These are phyloP conservation scores for Panulirus ornatus DNA, from an alignment of 1,140 invertebrate species.

Conservation along the genomic window DNA sequence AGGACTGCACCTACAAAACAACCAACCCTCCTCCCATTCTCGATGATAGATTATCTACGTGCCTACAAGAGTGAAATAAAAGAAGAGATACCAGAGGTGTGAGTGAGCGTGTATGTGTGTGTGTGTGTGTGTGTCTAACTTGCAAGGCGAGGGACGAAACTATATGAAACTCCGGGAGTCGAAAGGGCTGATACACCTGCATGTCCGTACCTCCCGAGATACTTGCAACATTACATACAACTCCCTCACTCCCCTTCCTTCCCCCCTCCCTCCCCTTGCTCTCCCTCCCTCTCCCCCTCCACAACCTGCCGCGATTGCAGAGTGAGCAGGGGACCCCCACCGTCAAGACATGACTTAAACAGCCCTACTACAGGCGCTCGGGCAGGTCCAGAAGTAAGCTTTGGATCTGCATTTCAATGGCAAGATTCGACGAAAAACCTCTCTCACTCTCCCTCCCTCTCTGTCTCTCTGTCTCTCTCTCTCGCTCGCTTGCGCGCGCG, in stretches of 20 bases:
- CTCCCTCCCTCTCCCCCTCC: background rate
- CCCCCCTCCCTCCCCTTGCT: background rate
- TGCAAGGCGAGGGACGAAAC: conserved; percentile 34
- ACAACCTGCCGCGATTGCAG: background rate
- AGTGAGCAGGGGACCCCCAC: background rate
- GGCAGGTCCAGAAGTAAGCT: background rate
- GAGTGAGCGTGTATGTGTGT: too few species aligned
- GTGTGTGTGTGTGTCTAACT: background rate
- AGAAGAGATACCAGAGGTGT: too few species aligned
- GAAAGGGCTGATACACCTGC: conserved; percentile 40
- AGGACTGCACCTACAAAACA: too few species aligned
- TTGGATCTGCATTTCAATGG: conserved; percentile 2
- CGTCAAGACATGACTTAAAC: conserved; percentile 25
- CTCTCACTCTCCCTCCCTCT: too few species aligned
- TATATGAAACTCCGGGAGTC: conserved; percentile 40
- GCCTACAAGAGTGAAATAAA: too few species aligned
- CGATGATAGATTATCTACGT: too few species aligned
- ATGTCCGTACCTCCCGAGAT: conserved; percentile 39
- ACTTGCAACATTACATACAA: conserved; percentile 53
- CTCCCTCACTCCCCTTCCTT: background rate
- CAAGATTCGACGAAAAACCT: background rate
- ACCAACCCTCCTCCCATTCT: too few species aligned
- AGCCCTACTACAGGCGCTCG: conserved; percentile 33
- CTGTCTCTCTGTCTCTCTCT: too few species aligned
- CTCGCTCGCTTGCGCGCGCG: too few species aligned